Evolutionary conservation across 2,888 invertebrate genomes (phyloP), one percentile per base, ranked within the genome.

Genomic region (Hirtodrosophila cameraria): DNA sequence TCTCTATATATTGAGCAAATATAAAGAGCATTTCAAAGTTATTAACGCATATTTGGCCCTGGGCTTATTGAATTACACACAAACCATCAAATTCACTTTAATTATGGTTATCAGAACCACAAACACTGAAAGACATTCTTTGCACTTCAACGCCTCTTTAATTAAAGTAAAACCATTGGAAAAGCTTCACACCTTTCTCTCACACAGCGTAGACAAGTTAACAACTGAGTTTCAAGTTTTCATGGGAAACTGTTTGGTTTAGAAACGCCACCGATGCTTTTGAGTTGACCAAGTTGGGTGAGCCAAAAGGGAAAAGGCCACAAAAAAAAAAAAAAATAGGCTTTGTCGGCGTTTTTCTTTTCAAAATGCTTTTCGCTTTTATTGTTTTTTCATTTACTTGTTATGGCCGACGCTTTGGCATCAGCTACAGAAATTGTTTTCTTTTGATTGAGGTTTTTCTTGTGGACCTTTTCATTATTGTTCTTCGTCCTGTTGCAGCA

Each of bases 401-500:
- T 61, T 66, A 30, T 52, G 30, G 23, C 12, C 42, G 23, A n/a
- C 42, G 39, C 43, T 31, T 54, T 49, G 38, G 53, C 36, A 43
- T 49, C 52, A 50, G 48, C 42, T 38, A 35, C 43, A 55, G 67
- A 72, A 79, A 85, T 80, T 77, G 80, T 71, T 85, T 75, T 79
- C 65, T 70, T 74, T 67, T 85, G 82, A 82, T 84, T 84, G 85
- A 84, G 85, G 85, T 80, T 79, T 79, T 79, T 72, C 60, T 65
- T 58, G 18, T 9, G 12, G 33, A 49, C 58, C 38, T 45, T 52
- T 58, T 58, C 36, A 43, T 50, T 38, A 43, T 5, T 23, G 23
- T 23, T 15, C 11, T 15, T 8, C 13, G n/a, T 5, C 18, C 18
- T 2, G n/a, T n/a, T n/a, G 5, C 18, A 20, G 20, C 13, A 13